Conservation (phyloP, 2,113 vertebrate species). For the Tragelaphus scriptus region DNA sequence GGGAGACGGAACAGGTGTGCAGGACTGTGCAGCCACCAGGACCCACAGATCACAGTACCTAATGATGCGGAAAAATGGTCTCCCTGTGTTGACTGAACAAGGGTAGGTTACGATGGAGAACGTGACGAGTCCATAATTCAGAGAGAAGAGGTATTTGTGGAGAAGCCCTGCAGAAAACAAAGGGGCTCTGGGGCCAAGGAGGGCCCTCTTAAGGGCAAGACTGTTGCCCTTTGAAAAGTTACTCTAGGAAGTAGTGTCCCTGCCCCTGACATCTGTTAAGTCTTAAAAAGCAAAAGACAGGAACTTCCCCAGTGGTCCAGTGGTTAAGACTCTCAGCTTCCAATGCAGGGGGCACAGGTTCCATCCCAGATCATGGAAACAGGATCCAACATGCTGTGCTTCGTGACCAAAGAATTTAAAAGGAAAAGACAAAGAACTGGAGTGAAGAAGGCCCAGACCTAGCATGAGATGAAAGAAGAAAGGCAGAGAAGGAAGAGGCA, state of each 20-base stretch:
- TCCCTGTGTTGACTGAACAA: not conserved
- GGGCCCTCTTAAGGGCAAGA: no score
- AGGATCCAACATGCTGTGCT: not conserved
- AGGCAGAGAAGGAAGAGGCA: not conserved
- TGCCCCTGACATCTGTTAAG: fast-evolving
- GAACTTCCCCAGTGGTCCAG: not conserved
- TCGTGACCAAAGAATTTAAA: not conserved
- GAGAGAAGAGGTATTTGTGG: not conserved
- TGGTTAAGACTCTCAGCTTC: not conserved
- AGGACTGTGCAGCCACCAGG: fast-evolving
- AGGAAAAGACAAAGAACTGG: not conserved
- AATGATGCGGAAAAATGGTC: fast-evolving
- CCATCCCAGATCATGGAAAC: not conserved
- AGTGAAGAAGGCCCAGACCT: not conserved
- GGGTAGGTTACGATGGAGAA: not conserved
- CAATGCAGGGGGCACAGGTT: not conserved
- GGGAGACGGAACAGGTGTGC: fast-evolving
- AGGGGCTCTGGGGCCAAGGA: not conserved
- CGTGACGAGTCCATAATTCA: fast-evolving
- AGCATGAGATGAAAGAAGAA: not conserved
- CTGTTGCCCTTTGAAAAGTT: fast-evolving
- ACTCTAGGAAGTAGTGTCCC: not conserved
- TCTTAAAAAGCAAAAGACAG: not conserved
- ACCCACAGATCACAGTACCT: fast-evolving
- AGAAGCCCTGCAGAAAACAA: fast-evolving